These are phyloP conservation scores for Sebastes cheni DNA, from an alignment of 2,797 vertebrate genomes.

Conservation along the genomic window DNA sequence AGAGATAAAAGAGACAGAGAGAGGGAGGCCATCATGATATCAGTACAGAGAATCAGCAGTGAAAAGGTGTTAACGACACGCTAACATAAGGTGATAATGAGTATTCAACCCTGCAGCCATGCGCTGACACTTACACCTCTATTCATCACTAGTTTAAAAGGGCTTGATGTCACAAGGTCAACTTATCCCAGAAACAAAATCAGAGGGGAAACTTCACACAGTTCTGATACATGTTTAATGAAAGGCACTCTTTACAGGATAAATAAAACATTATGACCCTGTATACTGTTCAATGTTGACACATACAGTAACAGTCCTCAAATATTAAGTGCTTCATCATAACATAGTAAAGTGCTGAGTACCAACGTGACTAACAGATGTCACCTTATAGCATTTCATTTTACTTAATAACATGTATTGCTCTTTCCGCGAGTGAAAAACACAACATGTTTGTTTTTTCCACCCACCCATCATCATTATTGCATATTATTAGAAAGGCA, in stretches of 20 bases:
- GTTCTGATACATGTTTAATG: conserved; percentile 80
- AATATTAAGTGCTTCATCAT: conserved; percentile 61
- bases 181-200: conserved; percentile 1
- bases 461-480: conserved; percentile 35
- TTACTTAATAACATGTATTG: conserved; percentile 44
- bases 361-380: conserved; percentile 40
- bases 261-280: conserved; percentile 73
- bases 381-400: conserved; percentile 61
- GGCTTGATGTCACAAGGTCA: neutral
- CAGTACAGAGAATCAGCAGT: conserved; percentile 23
- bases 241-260: conserved; percentile 84
- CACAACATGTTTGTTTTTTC: neutral
- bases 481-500: conserved; percentile 69
- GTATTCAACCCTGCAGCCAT: conserved; percentile 30
- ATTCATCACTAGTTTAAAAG: conserved; percentile 22
- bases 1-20: neutral
- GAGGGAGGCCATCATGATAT: conserved; percentile 27
- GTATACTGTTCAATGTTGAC: conserved; percentile 63
- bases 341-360: conserved; percentile 75
- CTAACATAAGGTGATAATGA: conserved; percentile 50
- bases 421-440: conserved; percentile 39
- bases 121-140: conserved; percentile 33
- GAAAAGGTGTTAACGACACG: conserved; percentile 44
- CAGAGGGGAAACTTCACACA: conserved; percentile 22
- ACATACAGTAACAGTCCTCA: conserved; percentile 71